phyloP scores from a whole-genome alignment of 2,888 invertebrate genomes.

The Arctia plantaginis region DNA sequence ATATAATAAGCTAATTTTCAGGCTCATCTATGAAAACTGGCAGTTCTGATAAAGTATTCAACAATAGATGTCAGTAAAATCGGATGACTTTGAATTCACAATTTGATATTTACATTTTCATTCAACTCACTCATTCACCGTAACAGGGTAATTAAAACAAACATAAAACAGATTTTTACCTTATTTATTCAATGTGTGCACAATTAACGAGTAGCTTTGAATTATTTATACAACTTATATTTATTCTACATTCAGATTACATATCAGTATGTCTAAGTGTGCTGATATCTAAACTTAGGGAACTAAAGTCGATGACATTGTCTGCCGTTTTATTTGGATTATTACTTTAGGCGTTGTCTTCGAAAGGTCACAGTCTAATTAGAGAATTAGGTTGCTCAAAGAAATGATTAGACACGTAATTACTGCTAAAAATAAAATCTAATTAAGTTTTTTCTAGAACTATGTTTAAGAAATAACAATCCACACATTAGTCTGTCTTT shows the following conservation, averaged over 20 bases:
- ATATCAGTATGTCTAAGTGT: constrained; percentile 41
- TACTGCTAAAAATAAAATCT: neutral
- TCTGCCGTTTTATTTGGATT: constrained; percentile 21
- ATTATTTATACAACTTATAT: constrained; percentile 75
- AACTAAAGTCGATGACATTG: constrained; percentile 43
- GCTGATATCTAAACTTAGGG: constrained; percentile 32
- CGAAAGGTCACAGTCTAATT: constrained; percentile 40
- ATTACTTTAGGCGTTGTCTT: constrained; percentile 32
- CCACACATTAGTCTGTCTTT: neutral
- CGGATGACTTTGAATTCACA: neutral
- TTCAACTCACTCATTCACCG: neutral
- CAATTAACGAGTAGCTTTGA: constrained; percentile 85
- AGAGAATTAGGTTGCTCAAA: constrained; percentile 2
- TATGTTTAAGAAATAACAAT: neutral
- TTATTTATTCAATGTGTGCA: constrained; percentile 83
- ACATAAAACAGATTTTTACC: constrained; percentile 56
- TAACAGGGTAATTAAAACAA: constrained; percentile 38
- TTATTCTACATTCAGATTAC: constrained; percentile 58
- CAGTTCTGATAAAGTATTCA: neutral
- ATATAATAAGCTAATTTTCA: too few species aligned
- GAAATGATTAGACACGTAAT: neutral
- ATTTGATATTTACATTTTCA: neutral
- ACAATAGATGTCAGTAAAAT: neutral
- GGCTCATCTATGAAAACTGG: neutral
- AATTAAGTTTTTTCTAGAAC: too few species aligned